phyloP scores from a whole-genome alignment of 2,797 vertebrate species.

The Crenuchus spilurus region DNA sequence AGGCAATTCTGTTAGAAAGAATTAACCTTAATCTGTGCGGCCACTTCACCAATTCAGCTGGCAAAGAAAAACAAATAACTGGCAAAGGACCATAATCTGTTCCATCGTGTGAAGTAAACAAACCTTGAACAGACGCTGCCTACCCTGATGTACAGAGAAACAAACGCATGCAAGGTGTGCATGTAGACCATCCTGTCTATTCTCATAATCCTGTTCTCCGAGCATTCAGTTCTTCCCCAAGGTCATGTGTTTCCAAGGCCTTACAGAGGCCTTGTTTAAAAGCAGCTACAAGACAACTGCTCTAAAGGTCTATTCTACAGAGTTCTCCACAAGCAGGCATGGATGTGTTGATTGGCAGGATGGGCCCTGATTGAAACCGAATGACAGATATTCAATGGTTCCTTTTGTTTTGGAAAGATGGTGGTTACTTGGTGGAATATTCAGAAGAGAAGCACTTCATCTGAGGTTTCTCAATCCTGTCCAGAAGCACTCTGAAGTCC shows the following conservation, averaged over 20 bases:
- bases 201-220: no score
- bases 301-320: constrained; percentile 49
- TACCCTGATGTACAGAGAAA: not conserved
- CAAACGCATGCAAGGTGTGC: not conserved
- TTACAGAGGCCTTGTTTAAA: constrained; percentile 26
- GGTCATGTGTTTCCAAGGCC: constrained; percentile 54
- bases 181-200: not conserved
- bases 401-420: constrained; percentile 40
- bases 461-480: constrained; percentile 66
- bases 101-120: not conserved
- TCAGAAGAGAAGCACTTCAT: constrained; percentile 63
- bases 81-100: not conserved
- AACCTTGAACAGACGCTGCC: not conserved
- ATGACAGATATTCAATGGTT: constrained; percentile 47
- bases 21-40: no score
- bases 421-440: constrained; percentile 65
- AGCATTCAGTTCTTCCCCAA: constrained; percentile 6
- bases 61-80: not conserved
- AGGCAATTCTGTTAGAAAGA: no score
- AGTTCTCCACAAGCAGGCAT: constrained; percentile 63
- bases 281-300: constrained; percentile 28
- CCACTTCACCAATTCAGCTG: no score
- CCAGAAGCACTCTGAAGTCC: constrained; percentile 70
- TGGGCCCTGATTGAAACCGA: constrained; percentile 66
- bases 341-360: constrained; percentile 76